A percentile compares a stretch with the other conserved stretches of the same genome.
These are phyloP conservation scores for Carassius carassius DNA, from an alignment of 2,113 vertebrate genomes.

Conservation along the genomic window DNA sequence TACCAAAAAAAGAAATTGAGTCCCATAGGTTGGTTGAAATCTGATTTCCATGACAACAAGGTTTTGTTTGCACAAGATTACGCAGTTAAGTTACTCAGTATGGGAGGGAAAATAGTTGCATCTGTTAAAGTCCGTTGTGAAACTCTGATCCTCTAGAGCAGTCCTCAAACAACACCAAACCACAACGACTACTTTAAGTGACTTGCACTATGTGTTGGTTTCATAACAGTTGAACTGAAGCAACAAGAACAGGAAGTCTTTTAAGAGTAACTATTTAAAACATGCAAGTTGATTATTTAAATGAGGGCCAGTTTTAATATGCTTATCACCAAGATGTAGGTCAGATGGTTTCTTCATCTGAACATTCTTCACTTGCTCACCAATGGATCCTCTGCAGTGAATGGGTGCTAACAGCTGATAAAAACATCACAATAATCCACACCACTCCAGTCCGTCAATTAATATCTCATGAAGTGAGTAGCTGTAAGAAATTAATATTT, in stretches of 20 bases:
- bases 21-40: conserved; percentile 30
- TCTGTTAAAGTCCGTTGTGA: conserved; percentile 15
- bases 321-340: background rate
- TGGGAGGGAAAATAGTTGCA: conserved; percentile 49
- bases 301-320: background rate
- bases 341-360: background rate
- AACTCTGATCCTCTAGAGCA: conserved; percentile 10
- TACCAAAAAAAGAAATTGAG: background rate
- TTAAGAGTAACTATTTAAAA: background rate
- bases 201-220: background rate
- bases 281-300: background rate
- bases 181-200: background rate
- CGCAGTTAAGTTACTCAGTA: conserved; percentile 65
- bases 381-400: too few relatives aligned
- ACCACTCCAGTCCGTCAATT: background rate
- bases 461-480: background rate
- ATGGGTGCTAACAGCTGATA: background rate
- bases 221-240: background rate
- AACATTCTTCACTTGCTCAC: background rate
- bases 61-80: conserved; percentile 67
- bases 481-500: too few relatives aligned
- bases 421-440: background rate
- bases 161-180: conserved; percentile 33
- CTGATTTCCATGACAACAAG: conserved; percentile 63
- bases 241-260: background rate